Percentiles rank a stretch among this genome's conserved stretches.
phyloP scores from a whole-genome alignment of 2,888 invertebrate genomes.

The Dichetophora obliterata region DNA sequence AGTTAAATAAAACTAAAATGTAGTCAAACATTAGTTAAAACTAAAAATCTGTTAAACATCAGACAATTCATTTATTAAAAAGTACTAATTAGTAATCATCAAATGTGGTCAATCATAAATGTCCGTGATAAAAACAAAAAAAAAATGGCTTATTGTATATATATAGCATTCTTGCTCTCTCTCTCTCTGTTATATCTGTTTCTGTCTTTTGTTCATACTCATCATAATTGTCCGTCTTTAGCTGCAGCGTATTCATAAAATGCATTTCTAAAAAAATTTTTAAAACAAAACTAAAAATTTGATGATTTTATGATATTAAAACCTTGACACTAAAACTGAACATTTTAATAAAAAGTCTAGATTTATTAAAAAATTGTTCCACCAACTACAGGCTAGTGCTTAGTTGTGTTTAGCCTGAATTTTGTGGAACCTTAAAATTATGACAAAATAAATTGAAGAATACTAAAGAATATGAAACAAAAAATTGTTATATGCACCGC shows the following conservation, averaged over 20 bases:
- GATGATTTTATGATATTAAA: conserved; percentile 69
- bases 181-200: neutral
- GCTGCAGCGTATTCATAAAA: conserved; percentile 4
- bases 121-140: conserved; percentile 1
- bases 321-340: conserved; percentile 63
- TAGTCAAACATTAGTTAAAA: no score
- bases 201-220: conserved; percentile 3
- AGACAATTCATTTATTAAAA: neutral
- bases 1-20: no score
- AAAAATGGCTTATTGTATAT: neutral
- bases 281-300: conserved; percentile 45
- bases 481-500: conserved; percentile 30
- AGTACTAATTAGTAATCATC: conserved; percentile 9
- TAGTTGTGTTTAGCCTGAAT: neutral
- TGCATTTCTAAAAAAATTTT: conserved; percentile 30
- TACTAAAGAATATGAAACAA: neutral
- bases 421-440: neutral
- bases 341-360: conserved; percentile 45
- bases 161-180: conserved; percentile 1
- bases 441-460: conserved; percentile 9
- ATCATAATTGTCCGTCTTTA: conserved; percentile 37
- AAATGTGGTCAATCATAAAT: conserved; percentile 7
- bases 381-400: neutral
- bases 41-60: no score
- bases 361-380: conserved; percentile 42